Percentiles rank a stretch among this genome's conserved stretches.
phyloP scores from a whole-genome alignment of 2,113 vertebrate genomes.

The Chlorodrepanis virens region DNA sequence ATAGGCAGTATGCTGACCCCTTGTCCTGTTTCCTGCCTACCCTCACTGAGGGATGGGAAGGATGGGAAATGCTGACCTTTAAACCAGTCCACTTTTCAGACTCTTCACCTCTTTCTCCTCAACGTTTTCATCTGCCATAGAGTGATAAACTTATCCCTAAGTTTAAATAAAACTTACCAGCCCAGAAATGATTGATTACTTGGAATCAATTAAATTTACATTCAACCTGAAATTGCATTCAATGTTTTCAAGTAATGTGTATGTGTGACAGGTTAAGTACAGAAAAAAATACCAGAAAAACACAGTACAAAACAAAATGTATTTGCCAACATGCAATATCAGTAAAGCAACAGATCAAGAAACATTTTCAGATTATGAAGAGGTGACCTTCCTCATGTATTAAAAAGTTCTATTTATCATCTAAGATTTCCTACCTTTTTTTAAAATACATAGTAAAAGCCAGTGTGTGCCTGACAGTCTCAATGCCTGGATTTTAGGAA shows the following conservation, averaged over 20 bases:
- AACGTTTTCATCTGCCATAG: not conserved
- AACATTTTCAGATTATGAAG: not conserved
- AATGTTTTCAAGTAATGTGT: not conserved
- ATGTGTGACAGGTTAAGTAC: not conserved
- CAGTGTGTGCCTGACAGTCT: not conserved
- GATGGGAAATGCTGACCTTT: not conserved
- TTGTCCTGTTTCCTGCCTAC: not conserved
- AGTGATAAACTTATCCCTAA: not conserved
- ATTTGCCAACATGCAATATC: not conserved
- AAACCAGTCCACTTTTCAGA: not conserved
- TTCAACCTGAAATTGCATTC: not conserved
- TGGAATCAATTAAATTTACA: not conserved
- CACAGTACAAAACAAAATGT: not conserved
- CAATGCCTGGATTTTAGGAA: not conserved
- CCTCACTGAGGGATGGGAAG: not conserved
- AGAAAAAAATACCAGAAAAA: not conserved
- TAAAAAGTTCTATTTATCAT: not conserved
- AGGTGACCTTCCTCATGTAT: not conserved
- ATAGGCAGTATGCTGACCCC: not conserved
- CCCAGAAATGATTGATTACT: not conserved
- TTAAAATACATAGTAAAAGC: not conserved
- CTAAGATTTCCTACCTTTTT: not conserved
- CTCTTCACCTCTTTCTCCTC: not conserved
- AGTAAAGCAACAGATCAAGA: not conserved
- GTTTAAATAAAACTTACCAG: not conserved